Conservation (phyloP, 92 coral and sea anemone genomes). For the Actinostola sp. region DNA sequence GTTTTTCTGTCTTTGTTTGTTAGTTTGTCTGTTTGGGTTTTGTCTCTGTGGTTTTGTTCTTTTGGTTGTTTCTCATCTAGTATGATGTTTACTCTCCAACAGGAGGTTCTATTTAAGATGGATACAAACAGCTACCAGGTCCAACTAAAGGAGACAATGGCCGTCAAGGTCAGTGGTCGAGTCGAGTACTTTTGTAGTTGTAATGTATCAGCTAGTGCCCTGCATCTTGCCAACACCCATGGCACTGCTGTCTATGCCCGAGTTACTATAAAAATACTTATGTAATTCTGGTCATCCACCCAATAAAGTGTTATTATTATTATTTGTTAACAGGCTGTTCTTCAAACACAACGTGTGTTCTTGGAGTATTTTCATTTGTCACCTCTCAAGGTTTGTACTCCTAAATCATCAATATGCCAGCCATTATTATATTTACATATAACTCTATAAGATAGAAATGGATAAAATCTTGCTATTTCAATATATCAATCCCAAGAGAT, state of each 20-base stretch:
- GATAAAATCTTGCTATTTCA: too few relatives aligned
- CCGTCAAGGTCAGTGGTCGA: constrained; percentile 60
- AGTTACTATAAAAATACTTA: too few relatives aligned
- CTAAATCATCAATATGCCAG: neutral
- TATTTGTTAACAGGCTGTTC: constrained; percentile 66
- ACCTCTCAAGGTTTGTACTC: constrained; percentile 80
- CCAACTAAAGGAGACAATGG: constrained; percentile 70
- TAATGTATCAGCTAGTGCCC: neutral
- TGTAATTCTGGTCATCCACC: too few relatives aligned
- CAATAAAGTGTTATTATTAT: neutral
- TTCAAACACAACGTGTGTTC: constrained; percentile 83
- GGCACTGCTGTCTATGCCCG: too few relatives aligned
- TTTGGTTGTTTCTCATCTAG: neutral
- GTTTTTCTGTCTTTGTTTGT: too few relatives aligned
- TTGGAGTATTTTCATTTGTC: constrained; percentile 92
- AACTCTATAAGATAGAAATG: too few relatives aligned
- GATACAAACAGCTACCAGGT: constrained; percentile 72
- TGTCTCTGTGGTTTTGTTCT: too few relatives aligned
- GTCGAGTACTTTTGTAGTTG: neutral
- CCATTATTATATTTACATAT: too few relatives aligned
- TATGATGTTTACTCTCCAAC: neutral
- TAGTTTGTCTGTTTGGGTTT: too few relatives aligned
- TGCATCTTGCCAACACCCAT: too few relatives aligned
- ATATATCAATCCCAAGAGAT: too few relatives aligned
- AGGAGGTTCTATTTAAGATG: constrained; percentile 80